Conservation (phyloP, 2,888 invertebrate species). For the Aplocera efformata region DNA sequence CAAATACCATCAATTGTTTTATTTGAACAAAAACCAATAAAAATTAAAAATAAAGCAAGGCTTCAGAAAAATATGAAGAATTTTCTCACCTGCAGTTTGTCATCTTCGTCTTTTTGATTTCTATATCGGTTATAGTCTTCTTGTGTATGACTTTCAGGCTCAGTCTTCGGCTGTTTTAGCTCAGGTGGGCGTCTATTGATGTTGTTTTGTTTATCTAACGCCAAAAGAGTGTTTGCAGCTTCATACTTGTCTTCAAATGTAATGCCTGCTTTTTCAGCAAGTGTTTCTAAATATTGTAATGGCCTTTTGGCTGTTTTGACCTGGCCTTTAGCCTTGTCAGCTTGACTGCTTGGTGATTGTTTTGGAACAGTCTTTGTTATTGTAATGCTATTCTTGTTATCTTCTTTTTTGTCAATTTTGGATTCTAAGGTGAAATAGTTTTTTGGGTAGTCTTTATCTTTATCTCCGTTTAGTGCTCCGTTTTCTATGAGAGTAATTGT, state of each 20-base stretch:
- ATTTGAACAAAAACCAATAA: too few relatives aligned
- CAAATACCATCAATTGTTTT: too few relatives aligned
- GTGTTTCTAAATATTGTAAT: slow-evolving; percentile 85
- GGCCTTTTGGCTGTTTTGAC: slow-evolving; percentile 61
- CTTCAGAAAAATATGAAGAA: neutral
- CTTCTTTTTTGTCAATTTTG: slow-evolving; percentile 72
- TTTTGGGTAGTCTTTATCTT: slow-evolving; percentile 69
- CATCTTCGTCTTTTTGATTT: slow-evolving; percentile 72
- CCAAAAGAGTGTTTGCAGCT: slow-evolving; percentile 82
- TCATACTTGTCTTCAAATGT: slow-evolving; percentile 88
- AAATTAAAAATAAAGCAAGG: too few relatives aligned
- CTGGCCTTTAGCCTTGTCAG: slow-evolving; percentile 55
- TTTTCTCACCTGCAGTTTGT: slow-evolving; percentile 60
- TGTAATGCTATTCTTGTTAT: slow-evolving; percentile 73
- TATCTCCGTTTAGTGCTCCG: slow-evolving; percentile 55
- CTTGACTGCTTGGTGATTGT: slow-evolving; percentile 51
- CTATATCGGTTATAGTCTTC: slow-evolving; percentile 59
- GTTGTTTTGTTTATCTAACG: slow-evolving; percentile 83
- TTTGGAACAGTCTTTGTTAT: slow-evolving; percentile 68
- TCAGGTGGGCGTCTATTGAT: slow-evolving; percentile 62
- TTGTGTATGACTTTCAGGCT: slow-evolving; percentile 56
- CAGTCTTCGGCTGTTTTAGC: slow-evolving; percentile 62
- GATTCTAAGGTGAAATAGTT: slow-evolving; percentile 70
- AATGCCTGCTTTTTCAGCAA: slow-evolving; percentile 87
- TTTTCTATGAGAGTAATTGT: slow-evolving; percentile 72